phyloP scores from a whole-genome alignment of 2,113 vertebrate genomes.

The Balaenoptera acutorostrata region DNA sequence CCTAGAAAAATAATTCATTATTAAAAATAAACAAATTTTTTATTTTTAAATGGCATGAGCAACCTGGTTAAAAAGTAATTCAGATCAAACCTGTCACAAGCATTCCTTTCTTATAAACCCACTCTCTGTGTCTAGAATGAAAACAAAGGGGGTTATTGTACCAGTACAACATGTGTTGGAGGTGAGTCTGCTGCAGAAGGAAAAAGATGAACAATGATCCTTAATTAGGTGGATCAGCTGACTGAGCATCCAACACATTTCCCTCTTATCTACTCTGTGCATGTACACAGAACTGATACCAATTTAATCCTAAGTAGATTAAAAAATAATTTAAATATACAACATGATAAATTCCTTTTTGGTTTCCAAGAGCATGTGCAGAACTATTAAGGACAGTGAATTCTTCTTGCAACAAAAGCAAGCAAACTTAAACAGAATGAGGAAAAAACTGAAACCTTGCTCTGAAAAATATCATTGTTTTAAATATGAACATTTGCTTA shows the following conservation, averaged over 20 bases:
- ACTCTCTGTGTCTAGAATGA: not conserved
- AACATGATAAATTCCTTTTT: not conserved
- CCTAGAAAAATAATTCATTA: not conserved
- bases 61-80: not conserved
- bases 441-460: not conserved
- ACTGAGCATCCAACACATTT: not conserved
- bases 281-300: not conserved
- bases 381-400: not conserved
- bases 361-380: not conserved
- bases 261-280: not conserved
- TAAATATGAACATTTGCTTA: conserved; percentile 42
- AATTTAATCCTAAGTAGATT: not conserved
- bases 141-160: not conserved
- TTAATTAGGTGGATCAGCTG: not conserved
- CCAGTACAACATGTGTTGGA: not conserved
- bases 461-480: conserved; percentile 14
- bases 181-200: not conserved
- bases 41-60: not conserved
- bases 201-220: not conserved
- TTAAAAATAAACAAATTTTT: not conserved
- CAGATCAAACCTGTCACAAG: not conserved
- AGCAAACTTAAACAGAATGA: not conserved
- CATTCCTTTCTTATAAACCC: not conserved
- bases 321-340: not conserved
- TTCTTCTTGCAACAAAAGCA: not conserved